Conservation (phyloP, 1,140 invertebrate genomes). For the Brachionus calyciflorus region DNA sequence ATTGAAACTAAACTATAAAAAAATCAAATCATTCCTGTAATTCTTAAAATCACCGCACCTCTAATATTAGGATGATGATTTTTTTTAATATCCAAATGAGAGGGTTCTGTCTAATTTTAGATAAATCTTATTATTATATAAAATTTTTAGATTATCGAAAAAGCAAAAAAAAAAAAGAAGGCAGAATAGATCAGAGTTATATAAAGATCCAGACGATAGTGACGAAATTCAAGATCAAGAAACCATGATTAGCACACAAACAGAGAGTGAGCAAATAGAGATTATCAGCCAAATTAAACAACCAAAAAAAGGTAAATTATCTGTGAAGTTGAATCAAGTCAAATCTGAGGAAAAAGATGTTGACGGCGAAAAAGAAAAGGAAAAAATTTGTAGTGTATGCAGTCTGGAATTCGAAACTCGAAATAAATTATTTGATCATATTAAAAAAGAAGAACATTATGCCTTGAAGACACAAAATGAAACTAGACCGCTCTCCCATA, state of each 20-base stretch:
- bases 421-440: constrained; percentile 57
- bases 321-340: no score
- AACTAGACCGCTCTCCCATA: constrained; percentile 29
- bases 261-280: neutral
- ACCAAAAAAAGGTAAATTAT: no score
- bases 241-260: neutral
- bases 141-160: constrained; percentile 38
- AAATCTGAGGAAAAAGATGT: neutral
- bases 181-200: neutral
- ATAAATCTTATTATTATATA: neutral
- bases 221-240: neutral
- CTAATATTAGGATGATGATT: no score
- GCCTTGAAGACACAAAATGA: neutral
- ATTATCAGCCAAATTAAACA: no score
- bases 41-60: no score
- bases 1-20: no score
- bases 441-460: constrained; percentile 54
- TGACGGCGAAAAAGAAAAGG: neutral
- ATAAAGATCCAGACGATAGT: neutral
- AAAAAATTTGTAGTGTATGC: constrained; percentile 48
- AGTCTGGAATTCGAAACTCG: constrained; percentile 51
- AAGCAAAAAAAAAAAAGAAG: constrained; percentile 43
- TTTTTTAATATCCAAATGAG: no score
- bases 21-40: no score
- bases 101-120: no score